Evolutionary conservation across 2,797 vertebrate species (phyloP), one percentile per base, ranked within the genome.

Genomic region (Pangasius krempfi): DNA sequence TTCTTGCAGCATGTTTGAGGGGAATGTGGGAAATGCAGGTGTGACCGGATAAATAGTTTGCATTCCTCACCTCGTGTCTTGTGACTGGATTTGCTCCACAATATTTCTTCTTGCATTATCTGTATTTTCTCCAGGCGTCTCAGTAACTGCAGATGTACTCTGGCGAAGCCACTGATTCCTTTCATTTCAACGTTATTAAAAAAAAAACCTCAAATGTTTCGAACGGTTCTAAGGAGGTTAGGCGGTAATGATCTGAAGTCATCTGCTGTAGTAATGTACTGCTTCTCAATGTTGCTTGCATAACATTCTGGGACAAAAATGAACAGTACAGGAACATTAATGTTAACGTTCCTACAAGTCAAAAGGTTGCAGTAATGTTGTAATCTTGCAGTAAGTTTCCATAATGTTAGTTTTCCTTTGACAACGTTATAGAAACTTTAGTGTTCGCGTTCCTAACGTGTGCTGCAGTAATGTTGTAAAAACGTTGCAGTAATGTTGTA

Each of bases 11-110:
- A 27, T 87, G 83, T 90, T 90, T 89, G 20, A 86, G 86, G 89
- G 92, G 92, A 93, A 94, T 95, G 88, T 87, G 64, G 93, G 90
- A 91, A 92, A 94, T 93, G 89, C 76, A 50, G 84, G 89, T 30
- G 60, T 79, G 89, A 89, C 89, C 88, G 27, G 70, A 88, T 84
- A 86, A 81, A 90, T 89, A 90, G 89, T 87, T 91, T 78, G 90
- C 87, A 90, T 87, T 90, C 78, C 89, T 85, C 86, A 50, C 83
- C 82, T 88, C 90, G 88, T 76, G n/a, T 89, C 87, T 84, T 91
- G 90, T 92, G 90, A 90, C 70, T 2, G 64, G 44, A 91, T 85
- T 91, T 91, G 86, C 90, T 89, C 91, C 85, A 89, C 86, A 58
- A 87, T 79, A 85, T 75, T 73, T 86, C 44, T 20, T 27, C 27